Evolutionary conservation across 2,113 vertebrate species (phyloP).

Genomic region (Agapornis roseicollis): DNA sequence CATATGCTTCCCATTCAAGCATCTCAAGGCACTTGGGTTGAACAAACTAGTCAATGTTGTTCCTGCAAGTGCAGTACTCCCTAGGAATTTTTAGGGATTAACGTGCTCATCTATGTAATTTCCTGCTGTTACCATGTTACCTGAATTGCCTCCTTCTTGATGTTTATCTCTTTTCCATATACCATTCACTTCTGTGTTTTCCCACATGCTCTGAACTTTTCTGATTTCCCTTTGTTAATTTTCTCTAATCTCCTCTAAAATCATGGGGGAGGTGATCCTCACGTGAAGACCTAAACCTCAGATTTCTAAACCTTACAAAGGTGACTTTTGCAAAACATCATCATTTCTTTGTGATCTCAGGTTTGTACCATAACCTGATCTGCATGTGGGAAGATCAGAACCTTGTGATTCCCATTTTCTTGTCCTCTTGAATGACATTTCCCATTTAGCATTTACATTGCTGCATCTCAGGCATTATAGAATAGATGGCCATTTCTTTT

Average conservation of each 20-base stretch:
- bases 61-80: not conserved
- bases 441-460: not conserved
- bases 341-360: not conserved
- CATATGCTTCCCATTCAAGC: not conserved
- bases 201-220: not conserved
- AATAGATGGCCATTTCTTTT: not conserved
- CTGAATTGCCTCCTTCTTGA: not conserved
- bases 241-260: not conserved
- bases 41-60: not conserved
- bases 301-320: not conserved
- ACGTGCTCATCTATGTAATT: not conserved
- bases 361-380: not conserved
- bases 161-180: no score
- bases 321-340: slow-evolving; percentile 12
- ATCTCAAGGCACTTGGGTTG: not conserved
- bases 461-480: not conserved
- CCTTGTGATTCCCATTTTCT: not conserved
- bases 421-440: slow-evolving; percentile 3
- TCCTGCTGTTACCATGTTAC: not conserved
- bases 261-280: not conserved
- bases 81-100: not conserved
- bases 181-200: not conserved
- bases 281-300: not conserved
- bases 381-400: not conserved
- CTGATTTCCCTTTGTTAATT: not conserved